Percentiles rank a stretch among this genome's conserved stretches.
Conservation (phyloP, 2,113 vertebrate species). For the Catharus minimus region DNA sequence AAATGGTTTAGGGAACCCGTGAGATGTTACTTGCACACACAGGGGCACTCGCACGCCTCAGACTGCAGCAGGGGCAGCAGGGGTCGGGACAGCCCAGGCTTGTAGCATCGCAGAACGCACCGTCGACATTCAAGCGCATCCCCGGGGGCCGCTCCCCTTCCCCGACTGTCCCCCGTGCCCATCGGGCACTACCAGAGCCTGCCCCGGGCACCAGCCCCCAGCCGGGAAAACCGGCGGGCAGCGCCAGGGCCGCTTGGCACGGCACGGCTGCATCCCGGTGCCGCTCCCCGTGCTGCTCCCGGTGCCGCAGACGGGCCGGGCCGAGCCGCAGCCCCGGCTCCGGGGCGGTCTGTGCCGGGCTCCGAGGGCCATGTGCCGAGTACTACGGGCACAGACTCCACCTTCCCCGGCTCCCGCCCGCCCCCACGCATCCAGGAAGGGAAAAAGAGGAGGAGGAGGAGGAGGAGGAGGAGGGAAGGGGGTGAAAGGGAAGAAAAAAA, state of each 20-base stretch:
- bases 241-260: background rate
- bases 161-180: background rate
- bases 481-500: background rate
- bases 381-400: constrained; percentile 23
- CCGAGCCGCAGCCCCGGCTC: background rate
- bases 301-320: background rate
- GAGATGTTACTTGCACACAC: too few species aligned
- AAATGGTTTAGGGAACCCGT: too few species aligned
- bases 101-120: background rate
- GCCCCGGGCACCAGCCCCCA: background rate
- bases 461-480: constrained; percentile 5
- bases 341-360: background rate
- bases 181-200: background rate
- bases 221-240: background rate
- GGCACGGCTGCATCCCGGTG: background rate
- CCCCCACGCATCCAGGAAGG: constrained; percentile 40
- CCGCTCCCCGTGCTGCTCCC: background rate
- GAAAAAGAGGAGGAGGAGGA: constrained; percentile 16
- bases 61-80: background rate
- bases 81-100: background rate
- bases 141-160: background rate
- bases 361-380: constrained; percentile 14
- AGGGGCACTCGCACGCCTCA: background rate
- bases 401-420: constrained; percentile 26
- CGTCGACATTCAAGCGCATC: background rate